Conservation (phyloP, 2,888 invertebrate genomes). For the Apodemia mormo region DNA sequence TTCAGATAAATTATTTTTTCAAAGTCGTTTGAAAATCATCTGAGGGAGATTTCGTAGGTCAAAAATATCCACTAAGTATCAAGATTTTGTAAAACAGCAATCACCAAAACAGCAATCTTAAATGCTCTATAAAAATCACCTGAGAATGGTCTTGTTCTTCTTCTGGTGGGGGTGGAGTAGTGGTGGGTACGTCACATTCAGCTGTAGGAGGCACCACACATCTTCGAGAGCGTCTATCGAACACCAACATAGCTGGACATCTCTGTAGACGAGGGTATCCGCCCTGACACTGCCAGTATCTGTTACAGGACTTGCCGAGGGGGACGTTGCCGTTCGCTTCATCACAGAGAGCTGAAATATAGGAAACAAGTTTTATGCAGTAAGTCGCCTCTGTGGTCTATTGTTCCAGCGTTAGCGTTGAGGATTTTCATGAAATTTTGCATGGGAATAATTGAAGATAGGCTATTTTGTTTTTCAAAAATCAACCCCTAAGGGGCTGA, state of each 20-base stretch:
- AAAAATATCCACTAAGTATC: no score
- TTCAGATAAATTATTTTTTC: no score
- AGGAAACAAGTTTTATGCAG: neutral
- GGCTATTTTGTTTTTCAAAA: no score
- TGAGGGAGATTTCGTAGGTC: no score
- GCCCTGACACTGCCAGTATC: slow-evolving; percentile 97
- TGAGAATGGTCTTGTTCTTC: slow-evolving; percentile 63
- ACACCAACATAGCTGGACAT: slow-evolving; percentile 95
- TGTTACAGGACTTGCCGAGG: slow-evolving; percentile 94
- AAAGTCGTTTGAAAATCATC: no score
- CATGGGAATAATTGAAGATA: no score
- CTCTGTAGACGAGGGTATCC: slow-evolving; percentile 95
- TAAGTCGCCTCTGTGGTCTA: no score
- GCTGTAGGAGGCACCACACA: slow-evolving; percentile 95
- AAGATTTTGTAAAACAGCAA: no score
- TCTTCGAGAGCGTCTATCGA: slow-evolving; percentile 90
- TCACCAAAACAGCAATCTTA: no score
- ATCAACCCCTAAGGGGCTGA: no score
- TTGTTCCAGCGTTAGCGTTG: no score
- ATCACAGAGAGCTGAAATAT: slow-evolving; percentile 90
- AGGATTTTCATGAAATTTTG: no score
- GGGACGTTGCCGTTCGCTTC: slow-evolving; percentile 95
- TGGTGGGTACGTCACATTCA: slow-evolving; percentile 92
- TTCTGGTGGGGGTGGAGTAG: slow-evolving; percentile 84
- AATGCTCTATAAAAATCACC: neutral